Evolutionary conservation across 2,797 vertebrate species (phyloP).

Genomic region (Tenualosa ilisha): DNA sequence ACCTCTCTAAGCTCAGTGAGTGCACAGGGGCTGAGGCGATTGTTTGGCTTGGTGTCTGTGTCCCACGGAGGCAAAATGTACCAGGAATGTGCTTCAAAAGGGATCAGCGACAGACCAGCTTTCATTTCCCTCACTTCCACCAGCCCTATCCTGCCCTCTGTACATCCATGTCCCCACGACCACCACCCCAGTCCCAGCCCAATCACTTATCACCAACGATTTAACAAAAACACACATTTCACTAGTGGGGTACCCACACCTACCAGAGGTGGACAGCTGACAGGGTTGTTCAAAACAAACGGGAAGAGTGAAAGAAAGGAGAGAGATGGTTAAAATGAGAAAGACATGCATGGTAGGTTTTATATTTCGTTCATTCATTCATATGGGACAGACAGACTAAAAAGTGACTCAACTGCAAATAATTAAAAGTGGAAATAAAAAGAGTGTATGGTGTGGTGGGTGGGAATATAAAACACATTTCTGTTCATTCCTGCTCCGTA

Average conservation of each 20-base stretch:
- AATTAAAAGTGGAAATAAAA: too few relatives aligned
- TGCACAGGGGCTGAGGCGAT: neutral
- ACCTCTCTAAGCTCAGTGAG: neutral
- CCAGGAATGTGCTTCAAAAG: slow-evolving; percentile 19
- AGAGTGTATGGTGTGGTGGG: neutral
- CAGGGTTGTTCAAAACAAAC: too few relatives aligned
- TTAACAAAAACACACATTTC: too few relatives aligned
- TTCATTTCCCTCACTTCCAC: neutral
- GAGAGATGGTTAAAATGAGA: too few relatives aligned
- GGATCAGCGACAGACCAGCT: neutral
- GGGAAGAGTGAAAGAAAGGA: too few relatives aligned
- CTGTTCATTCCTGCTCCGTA: neutral
- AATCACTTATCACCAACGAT: neutral
- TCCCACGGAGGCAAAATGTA: neutral
- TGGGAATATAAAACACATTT: neutral
- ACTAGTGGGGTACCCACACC: too few relatives aligned
- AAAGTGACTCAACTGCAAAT: too few relatives aligned
- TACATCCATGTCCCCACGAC: neutral
- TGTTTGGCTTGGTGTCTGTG: neutral
- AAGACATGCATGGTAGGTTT: neutral
- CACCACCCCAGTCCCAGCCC: neutral
- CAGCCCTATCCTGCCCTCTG: neutral
- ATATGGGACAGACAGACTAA: neutral
- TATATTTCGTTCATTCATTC: neutral
- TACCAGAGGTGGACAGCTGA: too few relatives aligned